Conservation (phyloP, 2,888 invertebrate genomes). For the Formica aserva region DNA sequence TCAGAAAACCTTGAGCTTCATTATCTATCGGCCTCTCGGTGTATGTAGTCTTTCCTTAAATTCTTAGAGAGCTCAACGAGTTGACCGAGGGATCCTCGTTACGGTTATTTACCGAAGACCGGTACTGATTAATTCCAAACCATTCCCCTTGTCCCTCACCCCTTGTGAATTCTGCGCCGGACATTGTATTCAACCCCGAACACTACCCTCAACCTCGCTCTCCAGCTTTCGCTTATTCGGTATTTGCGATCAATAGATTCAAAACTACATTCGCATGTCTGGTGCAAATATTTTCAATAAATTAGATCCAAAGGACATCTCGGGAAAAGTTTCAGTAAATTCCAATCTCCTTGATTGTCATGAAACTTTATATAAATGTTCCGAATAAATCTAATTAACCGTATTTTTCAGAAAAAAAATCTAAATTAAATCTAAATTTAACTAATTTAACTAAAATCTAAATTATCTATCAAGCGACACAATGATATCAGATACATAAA, state of each 20-base stretch:
- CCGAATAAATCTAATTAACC: background rate
- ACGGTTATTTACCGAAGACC: conserved; percentile 61
- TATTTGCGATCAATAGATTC: conserved; percentile 41
- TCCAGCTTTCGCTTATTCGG: conserved; percentile 6
- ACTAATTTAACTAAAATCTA: background rate
- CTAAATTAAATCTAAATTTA: background rate
- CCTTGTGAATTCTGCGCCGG: conserved; percentile 2
- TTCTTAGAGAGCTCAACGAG: conserved; percentile 34
- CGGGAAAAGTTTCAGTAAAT: background rate
- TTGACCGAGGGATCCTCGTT: conserved; percentile 55
- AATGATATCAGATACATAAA: background rate
- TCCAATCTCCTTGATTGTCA: background rate
- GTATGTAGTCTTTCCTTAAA: conserved; percentile 35
- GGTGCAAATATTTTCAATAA: conserved; percentile 33
- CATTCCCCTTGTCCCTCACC: conserved; percentile 17
- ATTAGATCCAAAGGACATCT: conserved; percentile 18
- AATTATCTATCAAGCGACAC: background rate
- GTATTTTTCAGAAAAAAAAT: background rate
- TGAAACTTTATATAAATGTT: background rate
- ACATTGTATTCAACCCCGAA: background rate
- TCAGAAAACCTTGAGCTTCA: conserved; percentile 34
- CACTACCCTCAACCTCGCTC: conserved; percentile 23
- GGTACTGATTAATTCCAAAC: conserved; percentile 61
- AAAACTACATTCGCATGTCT: conserved; percentile 37
- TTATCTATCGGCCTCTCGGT: conserved; percentile 25